phyloP scores from a whole-genome alignment of 2,888 invertebrate species.

The Drosophila tanythrix region DNA sequence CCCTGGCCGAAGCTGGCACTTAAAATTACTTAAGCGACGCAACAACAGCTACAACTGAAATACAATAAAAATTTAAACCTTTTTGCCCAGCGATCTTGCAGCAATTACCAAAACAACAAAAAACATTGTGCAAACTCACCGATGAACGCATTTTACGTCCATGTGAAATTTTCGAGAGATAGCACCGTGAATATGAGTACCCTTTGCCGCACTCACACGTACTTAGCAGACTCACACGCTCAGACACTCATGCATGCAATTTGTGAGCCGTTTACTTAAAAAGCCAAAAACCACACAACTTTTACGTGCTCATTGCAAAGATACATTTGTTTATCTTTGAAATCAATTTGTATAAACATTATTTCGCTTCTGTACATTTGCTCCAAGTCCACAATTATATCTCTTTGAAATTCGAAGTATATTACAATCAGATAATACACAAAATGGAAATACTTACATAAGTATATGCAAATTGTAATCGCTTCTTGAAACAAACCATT shows the following conservation, averaged over 20 bases:
- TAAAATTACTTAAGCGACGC: constrained; percentile 57
- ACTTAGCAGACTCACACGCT: constrained; percentile 20
- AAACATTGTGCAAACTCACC: constrained; percentile 44
- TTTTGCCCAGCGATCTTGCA: constrained; percentile 24
- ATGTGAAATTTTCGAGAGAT: constrained; percentile 58
- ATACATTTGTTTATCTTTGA: constrained; percentile 19
- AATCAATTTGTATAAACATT: constrained; percentile 17
- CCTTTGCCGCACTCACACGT: constrained; percentile 26
- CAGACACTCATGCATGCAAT: constrained; percentile 31
- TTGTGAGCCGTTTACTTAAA: constrained; percentile 33
- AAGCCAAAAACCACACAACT: constrained; percentile 31
- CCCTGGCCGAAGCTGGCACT: constrained; percentile 53
- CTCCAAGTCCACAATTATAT: background rate
- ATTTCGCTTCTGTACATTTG: constrained; percentile 5
- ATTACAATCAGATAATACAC: background rate
- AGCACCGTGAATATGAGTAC: constrained; percentile 21
- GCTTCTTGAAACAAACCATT: background rate
- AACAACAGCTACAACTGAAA: constrained; percentile 19
- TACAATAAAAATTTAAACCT: constrained; percentile 28
- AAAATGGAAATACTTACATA: background rate
- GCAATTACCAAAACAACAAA: constrained; percentile 36
- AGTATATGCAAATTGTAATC: background rate
- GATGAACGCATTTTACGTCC: constrained; percentile 43
- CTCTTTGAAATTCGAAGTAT: background rate
- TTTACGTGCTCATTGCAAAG: constrained; percentile 15